Percentiles rank a stretch among this genome's conserved stretches.
Evolutionary conservation across 2,888 invertebrate genomes (phyloP).

Genomic region (Gisinianus flammeolus): DNA sequence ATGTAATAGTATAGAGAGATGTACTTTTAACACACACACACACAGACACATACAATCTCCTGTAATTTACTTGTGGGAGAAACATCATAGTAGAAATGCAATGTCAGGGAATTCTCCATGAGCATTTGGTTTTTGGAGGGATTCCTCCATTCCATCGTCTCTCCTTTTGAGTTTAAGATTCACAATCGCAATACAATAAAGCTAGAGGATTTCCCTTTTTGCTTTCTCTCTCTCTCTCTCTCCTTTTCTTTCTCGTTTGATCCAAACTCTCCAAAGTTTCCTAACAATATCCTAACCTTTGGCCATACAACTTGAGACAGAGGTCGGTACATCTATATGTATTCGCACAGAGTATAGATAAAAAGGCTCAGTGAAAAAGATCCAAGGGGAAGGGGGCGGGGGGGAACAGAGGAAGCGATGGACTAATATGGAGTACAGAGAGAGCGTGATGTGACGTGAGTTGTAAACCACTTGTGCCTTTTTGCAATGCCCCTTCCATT

Average conservation of each 20-base stretch:
- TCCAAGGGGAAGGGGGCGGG: not conserved
- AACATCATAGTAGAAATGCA: not conserved
- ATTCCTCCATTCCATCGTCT: not conserved
- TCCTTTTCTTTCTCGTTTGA: not conserved
- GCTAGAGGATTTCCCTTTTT: not conserved
- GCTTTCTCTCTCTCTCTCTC: not conserved
- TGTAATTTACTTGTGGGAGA: not conserved
- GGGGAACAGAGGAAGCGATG: not conserved
- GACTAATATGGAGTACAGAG: not conserved
- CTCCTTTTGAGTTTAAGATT: too few species aligned
- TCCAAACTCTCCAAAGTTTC: not conserved
- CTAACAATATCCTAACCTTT: not conserved
- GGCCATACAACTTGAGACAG: not conserved
- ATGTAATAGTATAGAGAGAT: too few species aligned
- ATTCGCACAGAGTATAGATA: not conserved
- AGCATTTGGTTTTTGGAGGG: not conserved
- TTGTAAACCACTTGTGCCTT: not conserved
- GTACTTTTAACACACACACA: too few species aligned
- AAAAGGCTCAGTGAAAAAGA: not conserved
- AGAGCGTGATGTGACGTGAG: too few species aligned
- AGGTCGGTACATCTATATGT: not conserved
- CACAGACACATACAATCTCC: not conserved
- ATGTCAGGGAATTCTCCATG: not conserved
- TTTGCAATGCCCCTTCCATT: not conserved
- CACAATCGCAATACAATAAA: too few species aligned